Evolutionary conservation across 2,113 vertebrate species (phyloP).

Genomic region (Seriola dumerili): DNA sequence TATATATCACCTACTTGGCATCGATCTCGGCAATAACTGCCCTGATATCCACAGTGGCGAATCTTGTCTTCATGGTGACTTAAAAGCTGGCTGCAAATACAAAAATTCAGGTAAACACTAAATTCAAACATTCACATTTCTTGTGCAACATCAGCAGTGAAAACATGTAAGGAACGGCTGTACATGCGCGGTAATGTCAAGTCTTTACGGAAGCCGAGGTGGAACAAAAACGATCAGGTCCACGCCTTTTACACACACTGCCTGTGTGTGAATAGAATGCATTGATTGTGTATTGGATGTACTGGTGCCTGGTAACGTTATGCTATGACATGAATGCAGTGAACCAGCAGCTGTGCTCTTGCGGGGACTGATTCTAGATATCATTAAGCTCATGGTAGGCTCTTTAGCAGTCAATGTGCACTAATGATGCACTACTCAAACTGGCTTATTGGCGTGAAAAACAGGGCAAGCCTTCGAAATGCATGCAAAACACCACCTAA

Average conservation of each 20-base stretch:
- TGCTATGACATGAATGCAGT: conserved; percentile 27
- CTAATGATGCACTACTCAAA: conserved; percentile 81
- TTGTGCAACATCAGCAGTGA: conserved; percentile 12
- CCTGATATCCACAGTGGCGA: conserved; percentile 92
- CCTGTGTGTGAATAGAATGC: conserved; percentile 21
- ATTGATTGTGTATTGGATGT: conserved; percentile 27
- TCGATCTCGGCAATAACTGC: conserved; percentile 92
- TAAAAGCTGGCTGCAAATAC: too few species aligned
- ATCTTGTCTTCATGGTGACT: conserved; percentile 91
- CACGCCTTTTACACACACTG: conserved; percentile 54
- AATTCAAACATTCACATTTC: conserved; percentile 40
- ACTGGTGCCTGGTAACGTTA: conserved; percentile 30
- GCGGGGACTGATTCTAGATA: background rate
- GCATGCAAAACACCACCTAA: conserved; percentile 64
- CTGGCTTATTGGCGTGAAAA: conserved; percentile 81
- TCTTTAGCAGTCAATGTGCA: conserved; percentile 41
- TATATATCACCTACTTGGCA: conserved; percentile 81
- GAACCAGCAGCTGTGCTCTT: background rate
- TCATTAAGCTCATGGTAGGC: conserved; percentile 41
- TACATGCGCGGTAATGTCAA: conserved; percentile 19
- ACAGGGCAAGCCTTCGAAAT: conserved; percentile 77
- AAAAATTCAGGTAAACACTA: background rate
- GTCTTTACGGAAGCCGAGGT: conserved; percentile 72
- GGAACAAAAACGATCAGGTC: conserved; percentile 23
- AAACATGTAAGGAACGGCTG: background rate